Conservation (phyloP, 2,797 vertebrate species). For the Molossus molossus region DNA sequence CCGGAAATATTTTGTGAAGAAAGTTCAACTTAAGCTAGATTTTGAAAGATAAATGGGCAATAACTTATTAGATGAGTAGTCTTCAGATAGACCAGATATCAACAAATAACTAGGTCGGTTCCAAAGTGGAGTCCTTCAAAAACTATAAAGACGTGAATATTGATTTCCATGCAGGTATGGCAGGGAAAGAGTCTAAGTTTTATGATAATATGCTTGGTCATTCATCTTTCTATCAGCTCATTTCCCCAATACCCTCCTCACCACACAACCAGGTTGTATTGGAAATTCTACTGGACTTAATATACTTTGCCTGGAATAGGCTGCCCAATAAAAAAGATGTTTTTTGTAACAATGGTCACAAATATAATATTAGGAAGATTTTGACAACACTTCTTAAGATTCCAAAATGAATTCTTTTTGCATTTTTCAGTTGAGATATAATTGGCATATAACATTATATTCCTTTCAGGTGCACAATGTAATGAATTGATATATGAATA, state of each 20-base stretch:
- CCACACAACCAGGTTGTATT: background rate
- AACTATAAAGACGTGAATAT: background rate
- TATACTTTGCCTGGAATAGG: background rate
- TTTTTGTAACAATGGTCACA: background rate
- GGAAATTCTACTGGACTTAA: background rate
- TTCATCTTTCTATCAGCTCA: background rate
- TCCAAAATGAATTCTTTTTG: background rate
- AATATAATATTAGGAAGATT: background rate
- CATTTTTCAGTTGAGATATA: background rate
- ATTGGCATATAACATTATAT: background rate
- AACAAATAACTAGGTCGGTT: background rate
- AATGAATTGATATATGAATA: background rate
- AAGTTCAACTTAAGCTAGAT: slow-evolving; percentile 1
- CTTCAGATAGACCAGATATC: background rate
- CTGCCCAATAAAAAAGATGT: background rate
- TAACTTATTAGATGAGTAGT: background rate
- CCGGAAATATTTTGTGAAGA: background rate
- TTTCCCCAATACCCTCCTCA: rapidly evolving
- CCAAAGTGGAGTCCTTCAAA: background rate
- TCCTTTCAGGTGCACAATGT: background rate
- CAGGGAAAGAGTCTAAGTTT: background rate
- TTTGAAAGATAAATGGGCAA: slow-evolving; percentile 39
- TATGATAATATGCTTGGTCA: background rate
- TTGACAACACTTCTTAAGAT: background rate
- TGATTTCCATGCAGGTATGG: background rate